Evolutionary conservation across 2,888 invertebrate genomes (phyloP), one percentile per base, ranked within the genome.

Genomic region (Philopedon plagiatum): DNA sequence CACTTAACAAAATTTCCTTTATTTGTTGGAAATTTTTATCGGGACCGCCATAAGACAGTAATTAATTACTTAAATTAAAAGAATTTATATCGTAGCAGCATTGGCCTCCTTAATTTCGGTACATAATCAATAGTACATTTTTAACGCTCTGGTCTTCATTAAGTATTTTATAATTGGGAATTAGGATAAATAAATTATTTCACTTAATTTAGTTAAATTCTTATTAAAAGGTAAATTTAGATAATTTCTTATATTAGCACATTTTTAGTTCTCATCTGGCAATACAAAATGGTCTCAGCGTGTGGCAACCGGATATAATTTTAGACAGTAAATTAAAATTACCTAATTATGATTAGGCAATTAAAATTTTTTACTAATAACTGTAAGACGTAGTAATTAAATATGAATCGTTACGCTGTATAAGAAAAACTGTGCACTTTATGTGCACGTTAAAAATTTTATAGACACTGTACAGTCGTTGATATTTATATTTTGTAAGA

Each of bases 241-340:
- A 60, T 13, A 1, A 4, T 41, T 29, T 60, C 60, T 39, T 44
- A 60, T 60, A 60, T 60, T 60, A 60, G 26, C 57, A 44, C 60
- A 39, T n/a, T n/a, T 44, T 23, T 26, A 29, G 15, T 15, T 60
- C 29, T 60, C 60, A 60, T 60, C 60, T 60, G 60, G 60, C 15
- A 37, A 60, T 41, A 44, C 44, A 19, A 60, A 29, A 39, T 29
- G 26, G 19, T 19, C 23, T 18, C 60, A 5, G 51, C 51, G 29
- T 54, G 51, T 54, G 29, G 29, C 29, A 54, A 54, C 41, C 60
- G 60, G 60, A 60, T 19, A 41, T 41, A 41, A 60, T 60, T 39
- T 44, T 60, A 23, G 21, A 60, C 39, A 26, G 23, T 60, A 60
- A 19, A 60, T 58, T 60, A 19, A 41, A 60, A 44, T 60, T 41